Conservation (phyloP, 2,797 vertebrate genomes). For the Melanitta fusca region DNA sequence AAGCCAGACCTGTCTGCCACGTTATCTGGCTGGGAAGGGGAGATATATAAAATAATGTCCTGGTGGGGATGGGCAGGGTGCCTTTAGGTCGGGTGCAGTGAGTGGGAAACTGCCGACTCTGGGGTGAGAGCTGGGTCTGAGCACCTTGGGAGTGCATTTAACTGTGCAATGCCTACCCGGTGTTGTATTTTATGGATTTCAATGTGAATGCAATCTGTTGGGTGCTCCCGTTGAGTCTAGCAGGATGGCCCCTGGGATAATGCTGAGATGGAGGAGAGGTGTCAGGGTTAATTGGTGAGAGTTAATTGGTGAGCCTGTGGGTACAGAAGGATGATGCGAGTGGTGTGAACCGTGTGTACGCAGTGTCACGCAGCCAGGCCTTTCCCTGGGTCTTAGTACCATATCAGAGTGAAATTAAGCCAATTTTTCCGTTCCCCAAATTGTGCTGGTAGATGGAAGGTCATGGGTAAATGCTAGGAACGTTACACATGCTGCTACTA, state of each 20-base stretch:
- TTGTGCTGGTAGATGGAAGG: neutral
- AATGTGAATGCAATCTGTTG: fast-evolving
- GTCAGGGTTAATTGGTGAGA: neutral
- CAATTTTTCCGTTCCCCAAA: neutral
- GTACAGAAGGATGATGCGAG: neutral
- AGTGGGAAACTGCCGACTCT: neutral
- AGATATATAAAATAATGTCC: no score
- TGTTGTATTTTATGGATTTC: neutral
- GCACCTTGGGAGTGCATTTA: neutral
- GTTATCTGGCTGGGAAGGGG: neutral
- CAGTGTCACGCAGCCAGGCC: neutral
- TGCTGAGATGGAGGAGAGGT: neutral
- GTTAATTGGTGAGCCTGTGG: neutral
- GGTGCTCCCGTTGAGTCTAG: neutral
- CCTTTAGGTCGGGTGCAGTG: neutral
- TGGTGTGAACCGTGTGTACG: neutral
- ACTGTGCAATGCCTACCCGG: neutral
- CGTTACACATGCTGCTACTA: neutral
- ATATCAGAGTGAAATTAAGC: neutral
- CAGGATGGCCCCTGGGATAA: neutral
- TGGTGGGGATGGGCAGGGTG: neutral
- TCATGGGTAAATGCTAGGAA: neutral
- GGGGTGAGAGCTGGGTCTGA: neutral
- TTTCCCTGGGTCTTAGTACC: neutral
- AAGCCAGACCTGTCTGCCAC: neutral